Evolutionary conservation across 1,140 invertebrate genomes (phyloP).

Genomic region (Sycophaga agraensis): DNA sequence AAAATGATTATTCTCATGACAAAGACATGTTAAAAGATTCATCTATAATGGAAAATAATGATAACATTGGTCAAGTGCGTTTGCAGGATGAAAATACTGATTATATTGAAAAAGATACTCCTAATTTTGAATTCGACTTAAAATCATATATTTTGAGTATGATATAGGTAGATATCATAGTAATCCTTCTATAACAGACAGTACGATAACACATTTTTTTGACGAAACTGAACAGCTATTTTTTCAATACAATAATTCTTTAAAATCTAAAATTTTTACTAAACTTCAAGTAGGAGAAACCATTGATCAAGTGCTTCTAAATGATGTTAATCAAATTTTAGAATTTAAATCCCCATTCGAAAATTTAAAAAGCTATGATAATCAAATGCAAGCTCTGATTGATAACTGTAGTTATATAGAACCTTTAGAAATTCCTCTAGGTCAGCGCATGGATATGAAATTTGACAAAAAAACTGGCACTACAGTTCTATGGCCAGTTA

Average conservation of each 20-base stretch:
- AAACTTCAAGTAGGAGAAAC: not conserved
- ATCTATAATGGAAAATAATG: not conserved
- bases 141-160: not conserved
- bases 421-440: not conserved
- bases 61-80: not conserved
- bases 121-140: not conserved
- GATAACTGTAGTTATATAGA: not conserved
- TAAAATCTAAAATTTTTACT: not conserved
- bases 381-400: not conserved
- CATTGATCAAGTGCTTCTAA: not conserved
- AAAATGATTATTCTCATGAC: not conserved
- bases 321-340: not conserved
- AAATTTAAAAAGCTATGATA: slow-evolving; percentile 1
- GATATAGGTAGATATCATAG: not conserved
- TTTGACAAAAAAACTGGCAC: slow-evolving; percentile 15
- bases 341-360: not conserved
- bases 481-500: slow-evolving; percentile 14
- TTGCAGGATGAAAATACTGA: not conserved
- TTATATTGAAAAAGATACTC: not conserved
- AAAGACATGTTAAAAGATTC: not conserved
- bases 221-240: not conserved
- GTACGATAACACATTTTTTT: not conserved
- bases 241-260: not conserved
- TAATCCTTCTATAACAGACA: not conserved
- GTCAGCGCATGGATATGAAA: not conserved